phyloP scores from a whole-genome alignment of 2,797 vertebrate species.

The Paedocypris micromegethes region DNA sequence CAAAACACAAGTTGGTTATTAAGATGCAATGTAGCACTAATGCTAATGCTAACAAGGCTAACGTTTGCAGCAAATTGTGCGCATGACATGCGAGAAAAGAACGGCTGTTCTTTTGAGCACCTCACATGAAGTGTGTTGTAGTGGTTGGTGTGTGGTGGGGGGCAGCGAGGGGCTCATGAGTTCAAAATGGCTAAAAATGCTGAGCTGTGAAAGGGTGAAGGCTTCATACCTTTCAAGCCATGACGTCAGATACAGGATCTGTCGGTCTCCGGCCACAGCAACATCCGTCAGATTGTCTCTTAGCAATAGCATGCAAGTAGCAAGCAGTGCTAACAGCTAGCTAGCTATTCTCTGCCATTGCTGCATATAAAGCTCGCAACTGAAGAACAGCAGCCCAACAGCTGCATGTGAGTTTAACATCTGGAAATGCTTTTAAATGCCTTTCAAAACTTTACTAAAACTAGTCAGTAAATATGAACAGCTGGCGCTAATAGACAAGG shows the following conservation, averaged over 20 bases:
- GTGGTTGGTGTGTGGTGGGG: slow-evolving; percentile 47
- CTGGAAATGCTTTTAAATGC: slow-evolving; percentile 17
- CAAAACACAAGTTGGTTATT: slow-evolving; percentile 61
- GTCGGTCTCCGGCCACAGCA: slow-evolving; percentile 37
- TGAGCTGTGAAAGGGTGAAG: slow-evolving; percentile 18
- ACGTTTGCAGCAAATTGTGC: slow-evolving; percentile 14
- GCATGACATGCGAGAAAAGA: slow-evolving; percentile 55
- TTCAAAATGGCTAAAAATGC: slow-evolving; percentile 10
- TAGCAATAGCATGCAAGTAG: slow-evolving; percentile 58
- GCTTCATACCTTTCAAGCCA: slow-evolving; percentile 34
- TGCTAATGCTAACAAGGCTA: slow-evolving; percentile 1
- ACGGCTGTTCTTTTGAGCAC: slow-evolving; percentile 30
- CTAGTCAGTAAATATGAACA: slow-evolving; percentile 14
- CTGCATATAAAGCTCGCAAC: slow-evolving; percentile 12
- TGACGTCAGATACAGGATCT: slow-evolving; percentile 33
- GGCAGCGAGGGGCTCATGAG: background rate
- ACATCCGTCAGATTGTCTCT: slow-evolving; percentile 42
- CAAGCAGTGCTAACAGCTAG: slow-evolving; percentile 52
- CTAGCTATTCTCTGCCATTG: slow-evolving; percentile 41
- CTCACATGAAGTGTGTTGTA: slow-evolving; percentile 55
- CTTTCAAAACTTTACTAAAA: slow-evolving; percentile 29
- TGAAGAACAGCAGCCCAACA: slow-evolving; percentile 16
- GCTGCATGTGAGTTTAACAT: slow-evolving; percentile 12
- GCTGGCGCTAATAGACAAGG: background rate
- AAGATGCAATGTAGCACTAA: slow-evolving; percentile 30